Conservation (phyloP, 2,888 invertebrate species). For the Campaea margaritaria region DNA sequence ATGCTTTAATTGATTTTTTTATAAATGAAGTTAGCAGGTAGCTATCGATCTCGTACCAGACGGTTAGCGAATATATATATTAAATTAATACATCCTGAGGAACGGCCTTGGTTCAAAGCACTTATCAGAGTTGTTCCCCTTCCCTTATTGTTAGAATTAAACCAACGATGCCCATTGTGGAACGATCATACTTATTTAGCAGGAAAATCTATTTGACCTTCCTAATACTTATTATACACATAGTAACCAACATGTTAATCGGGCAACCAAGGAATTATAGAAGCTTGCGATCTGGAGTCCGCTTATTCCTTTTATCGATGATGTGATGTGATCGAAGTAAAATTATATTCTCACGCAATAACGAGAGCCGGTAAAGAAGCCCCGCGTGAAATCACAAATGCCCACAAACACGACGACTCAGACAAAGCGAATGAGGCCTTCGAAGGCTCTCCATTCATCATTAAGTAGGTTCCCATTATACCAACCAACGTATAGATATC, state of each 20-base stretch:
- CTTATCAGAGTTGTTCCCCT: conserved; percentile 25
- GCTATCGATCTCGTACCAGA: neutral
- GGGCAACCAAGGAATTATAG: conserved; percentile 1
- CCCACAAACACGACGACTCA: conserved; percentile 56
- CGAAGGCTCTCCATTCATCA: conserved; percentile 72
- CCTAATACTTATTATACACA: conserved; percentile 28
- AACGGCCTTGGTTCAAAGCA: conserved; percentile 13
- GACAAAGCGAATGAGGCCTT: conserved; percentile 68
- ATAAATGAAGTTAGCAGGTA: neutral
- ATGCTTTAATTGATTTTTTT: conserved; percentile 2
- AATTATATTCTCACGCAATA: conserved; percentile 62
- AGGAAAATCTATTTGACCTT: conserved; percentile 59
- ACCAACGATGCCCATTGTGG: conserved; percentile 15
- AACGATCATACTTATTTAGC: conserved; percentile 45
- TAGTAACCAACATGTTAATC: no score
- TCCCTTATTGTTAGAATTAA: conserved; percentile 1
- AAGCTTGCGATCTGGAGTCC: neutral
- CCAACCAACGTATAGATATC: conserved; percentile 71
- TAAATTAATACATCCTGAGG: conserved; percentile 13
- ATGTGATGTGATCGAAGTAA: conserved; percentile 9
- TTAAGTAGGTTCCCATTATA: conserved; percentile 74
- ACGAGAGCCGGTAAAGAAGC: conserved; percentile 51
- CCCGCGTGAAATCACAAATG: conserved; percentile 54
- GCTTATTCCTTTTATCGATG: conserved; percentile 14
- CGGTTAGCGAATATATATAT: conserved; percentile 11